Percentiles rank a stretch among this genome's conserved stretches.
Evolutionary conservation across 1,140 invertebrate species (phyloP).

Genomic region (Leucophenga varia): DNA sequence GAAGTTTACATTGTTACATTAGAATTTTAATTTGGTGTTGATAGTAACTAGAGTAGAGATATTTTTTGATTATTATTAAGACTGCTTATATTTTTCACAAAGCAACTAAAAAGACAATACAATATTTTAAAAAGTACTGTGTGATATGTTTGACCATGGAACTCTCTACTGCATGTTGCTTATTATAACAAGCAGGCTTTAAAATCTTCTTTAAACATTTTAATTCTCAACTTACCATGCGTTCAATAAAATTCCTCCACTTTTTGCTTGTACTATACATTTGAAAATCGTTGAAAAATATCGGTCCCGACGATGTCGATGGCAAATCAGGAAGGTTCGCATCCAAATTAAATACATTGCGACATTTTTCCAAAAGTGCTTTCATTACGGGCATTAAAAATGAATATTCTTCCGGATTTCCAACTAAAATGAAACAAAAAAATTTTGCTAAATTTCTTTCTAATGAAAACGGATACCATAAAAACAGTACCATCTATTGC

Average conservation of each 20-base stretch:
- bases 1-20: too few species aligned
- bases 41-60: too few species aligned
- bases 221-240: slow-evolving; percentile 59
- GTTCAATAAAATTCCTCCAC: slow-evolving; percentile 63
- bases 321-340: slow-evolving; percentile 61
- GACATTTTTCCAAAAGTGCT: slow-evolving; percentile 64
- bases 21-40: too few species aligned
- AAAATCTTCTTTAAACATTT: too few species aligned
- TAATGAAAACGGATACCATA: too few species aligned
- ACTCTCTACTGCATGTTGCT: too few species aligned
- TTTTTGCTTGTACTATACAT: slow-evolving; percentile 62
- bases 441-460: background rate
- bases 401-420: slow-evolving; percentile 63
- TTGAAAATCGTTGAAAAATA: slow-evolving; percentile 67
- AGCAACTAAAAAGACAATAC: too few species aligned
- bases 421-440: slow-evolving; percentile 40
- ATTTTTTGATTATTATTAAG: too few species aligned
- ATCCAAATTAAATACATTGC: slow-evolving; percentile 58
- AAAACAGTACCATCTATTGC: slow-evolving; percentile 54
- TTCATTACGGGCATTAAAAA: slow-evolving; percentile 68
- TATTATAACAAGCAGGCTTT: too few species aligned
- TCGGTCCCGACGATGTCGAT: slow-evolving; percentile 59
- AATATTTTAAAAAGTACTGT: too few species aligned
- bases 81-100: too few species aligned
- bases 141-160: too few species aligned